Percentiles rank a stretch among this genome's conserved stretches.
Conservation (phyloP, 2,113 vertebrate genomes). For the Pithys albifrons region DNA sequence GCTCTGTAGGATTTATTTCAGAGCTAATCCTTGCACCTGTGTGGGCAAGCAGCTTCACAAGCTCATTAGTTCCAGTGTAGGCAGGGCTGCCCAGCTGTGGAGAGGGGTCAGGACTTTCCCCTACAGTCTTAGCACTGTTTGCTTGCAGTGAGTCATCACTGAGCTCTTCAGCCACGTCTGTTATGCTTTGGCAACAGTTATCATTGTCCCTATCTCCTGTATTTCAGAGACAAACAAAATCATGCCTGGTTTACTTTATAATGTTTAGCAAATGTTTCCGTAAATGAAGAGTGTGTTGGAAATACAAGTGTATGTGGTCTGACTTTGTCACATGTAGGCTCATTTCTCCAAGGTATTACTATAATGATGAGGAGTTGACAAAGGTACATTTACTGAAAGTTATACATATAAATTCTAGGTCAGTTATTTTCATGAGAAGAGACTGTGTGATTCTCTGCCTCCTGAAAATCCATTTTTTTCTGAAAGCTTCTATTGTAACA, state of each 20-base stretch:
- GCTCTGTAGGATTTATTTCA: neutral
- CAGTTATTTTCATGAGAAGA: conserved; percentile 24
- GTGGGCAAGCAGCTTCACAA: neutral
- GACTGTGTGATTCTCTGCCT: conserved; percentile 29
- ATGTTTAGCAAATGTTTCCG: conserved; percentile 27
- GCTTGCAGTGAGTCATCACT: neutral
- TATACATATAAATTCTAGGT: neutral
- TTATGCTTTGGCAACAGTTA: neutral
- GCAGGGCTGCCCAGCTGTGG: neutral
- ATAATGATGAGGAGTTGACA: neutral
- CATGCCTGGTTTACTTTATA: neutral
- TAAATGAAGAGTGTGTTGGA: neutral
- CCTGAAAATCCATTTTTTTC: conserved; percentile 49
- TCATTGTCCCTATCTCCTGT: neutral
- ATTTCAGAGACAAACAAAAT: neutral
- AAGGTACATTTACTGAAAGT: conserved; percentile 34
- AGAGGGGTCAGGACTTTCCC: neutral
- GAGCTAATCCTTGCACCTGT: conserved; percentile 18
- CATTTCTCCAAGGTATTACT: neutral
- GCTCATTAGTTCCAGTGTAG: conserved; percentile 7
- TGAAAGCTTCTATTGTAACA: conserved; percentile 64
- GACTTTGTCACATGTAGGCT: neutral
- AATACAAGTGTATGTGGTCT: neutral
- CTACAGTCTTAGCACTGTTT: neutral
- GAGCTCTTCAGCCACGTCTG: neutral